Base-by-base conservation (phyloP, 2,888 invertebrate genomes). In the Drepana falcataria region DNA sequence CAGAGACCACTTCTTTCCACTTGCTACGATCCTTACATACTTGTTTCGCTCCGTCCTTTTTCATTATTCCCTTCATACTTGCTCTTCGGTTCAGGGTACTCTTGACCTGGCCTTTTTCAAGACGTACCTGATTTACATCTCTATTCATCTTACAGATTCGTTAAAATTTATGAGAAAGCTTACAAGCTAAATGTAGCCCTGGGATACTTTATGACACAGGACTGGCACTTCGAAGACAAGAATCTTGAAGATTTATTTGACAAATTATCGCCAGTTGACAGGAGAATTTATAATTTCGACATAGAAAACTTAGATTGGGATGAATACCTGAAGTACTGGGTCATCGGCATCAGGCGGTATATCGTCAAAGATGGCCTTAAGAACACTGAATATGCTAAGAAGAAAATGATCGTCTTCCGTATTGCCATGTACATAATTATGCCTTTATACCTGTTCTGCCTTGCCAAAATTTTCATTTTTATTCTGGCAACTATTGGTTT, bases 201-300 rank as follows among this genome's bases (percentile, higher is more conserved):
- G 0, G 60, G 58, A 0, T 71, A 67, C 41, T 77, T 73, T 34
- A 63, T 65, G 0, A 2, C 51, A 0, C 65, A 74, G 48, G 49
- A 65, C 0, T 77, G 76, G 76, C 9, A 52, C 0, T 75, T 77
- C n/a, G 4, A 49, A 2, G 75, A 76, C 35, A 52, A 59, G 0
- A 76, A 75, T 33, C 57, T 68, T 0, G 55, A 48, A 2, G 35
- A 53, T 0, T 53, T 77, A 0, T 65, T 60, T 47, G 34, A 66
- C 0, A 59, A 44, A 1, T 35, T 72, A 48, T 65, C 69, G 1
- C 41, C 56, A 0, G 53, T 54, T 3, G 77, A 77, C 55, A 66
- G 59, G 35, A 58, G 53, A 1, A 72, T 78, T 2, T 78, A 64
- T 49, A 63, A 76, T n/a, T 76, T 73, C 34, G 71, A 78, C 49